Percentiles rank a stretch among this genome's conserved stretches.
Evolutionary conservation across 2,797 vertebrate genomes (phyloP).

Genomic region (Ispidina picta): DNA sequence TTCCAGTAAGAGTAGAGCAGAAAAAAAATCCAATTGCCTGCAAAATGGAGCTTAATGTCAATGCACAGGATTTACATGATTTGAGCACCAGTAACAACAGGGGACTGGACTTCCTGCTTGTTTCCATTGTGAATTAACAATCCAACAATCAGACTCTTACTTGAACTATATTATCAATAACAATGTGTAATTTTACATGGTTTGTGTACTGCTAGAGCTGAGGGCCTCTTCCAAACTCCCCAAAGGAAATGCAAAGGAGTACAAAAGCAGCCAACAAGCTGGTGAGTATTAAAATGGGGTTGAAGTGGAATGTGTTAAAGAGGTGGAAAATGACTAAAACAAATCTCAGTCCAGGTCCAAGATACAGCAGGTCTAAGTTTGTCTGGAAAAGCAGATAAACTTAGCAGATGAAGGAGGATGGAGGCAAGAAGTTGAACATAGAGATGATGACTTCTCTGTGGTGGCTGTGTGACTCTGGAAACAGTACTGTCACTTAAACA

Average conservation of each 20-base stretch:
- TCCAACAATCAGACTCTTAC: slow-evolving; percentile 35
- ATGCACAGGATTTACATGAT: neutral
- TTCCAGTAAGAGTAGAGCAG: neutral
- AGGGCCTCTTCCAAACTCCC: neutral
- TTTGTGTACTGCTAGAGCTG: neutral
- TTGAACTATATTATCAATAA: neutral
- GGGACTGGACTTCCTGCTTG: neutral
- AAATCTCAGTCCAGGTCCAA: neutral
- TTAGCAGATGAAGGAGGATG: neutral
- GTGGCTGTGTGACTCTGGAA: neutral
- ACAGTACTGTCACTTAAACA: neutral
- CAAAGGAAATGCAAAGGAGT: neutral
- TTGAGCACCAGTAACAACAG: neutral
- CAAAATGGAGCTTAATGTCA: neutral
- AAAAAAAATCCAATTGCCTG: neutral
- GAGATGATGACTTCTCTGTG: neutral
- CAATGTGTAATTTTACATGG: neutral
- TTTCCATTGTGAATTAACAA: slow-evolving; percentile 52
- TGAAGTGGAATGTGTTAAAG: neutral
- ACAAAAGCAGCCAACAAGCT: slow-evolving; percentile 4
- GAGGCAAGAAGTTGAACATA: neutral
- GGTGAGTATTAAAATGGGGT: neutral
- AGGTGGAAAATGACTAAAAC: neutral
- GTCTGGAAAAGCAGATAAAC: neutral
- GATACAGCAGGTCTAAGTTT: neutral